These are phyloP conservation scores for Drosophila fungiperda DNA, from an alignment of 2,888 invertebrate genomes.

Conservation along the genomic window DNA sequence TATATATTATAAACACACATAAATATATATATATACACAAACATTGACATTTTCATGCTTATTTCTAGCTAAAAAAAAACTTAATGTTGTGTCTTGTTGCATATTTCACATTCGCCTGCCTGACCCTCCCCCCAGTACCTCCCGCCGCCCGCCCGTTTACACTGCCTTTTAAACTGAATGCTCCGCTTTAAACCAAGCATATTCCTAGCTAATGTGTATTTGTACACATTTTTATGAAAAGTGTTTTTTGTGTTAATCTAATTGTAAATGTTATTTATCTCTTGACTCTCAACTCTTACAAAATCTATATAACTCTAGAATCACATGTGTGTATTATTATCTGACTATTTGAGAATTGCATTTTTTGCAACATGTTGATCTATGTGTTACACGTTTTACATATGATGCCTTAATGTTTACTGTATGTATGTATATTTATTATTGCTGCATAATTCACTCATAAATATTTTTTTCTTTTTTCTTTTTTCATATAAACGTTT, in stretches of 20 bases:
- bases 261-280: slow-evolving; percentile 54
- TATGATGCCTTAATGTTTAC: slow-evolving; percentile 77
- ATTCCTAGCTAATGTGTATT: slow-evolving; percentile 52
- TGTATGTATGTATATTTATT: slow-evolving; percentile 81
- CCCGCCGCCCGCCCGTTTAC: slow-evolving; percentile 33
- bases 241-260: slow-evolving; percentile 58
- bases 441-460: slow-evolving; percentile 84
- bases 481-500: slow-evolving; percentile 83
- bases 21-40: slow-evolving; percentile 6
- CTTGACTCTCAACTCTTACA: slow-evolving; percentile 18
- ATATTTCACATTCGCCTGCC: slow-evolving; percentile 49
- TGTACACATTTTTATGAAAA: slow-evolving; percentile 37
- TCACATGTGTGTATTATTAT: slow-evolving; percentile 42
- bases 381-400: slow-evolving; percentile 54
- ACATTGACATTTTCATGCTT: slow-evolving; percentile 53
- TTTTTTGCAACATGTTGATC: slow-evolving; percentile 44
- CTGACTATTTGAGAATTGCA: slow-evolving; percentile 40
- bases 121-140: slow-evolving; percentile 22
- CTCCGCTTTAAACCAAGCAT: slow-evolving; percentile 38
- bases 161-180: slow-evolving; percentile 43
- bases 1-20: slow-evolving; percentile 2
- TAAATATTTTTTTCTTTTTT: slow-evolving; percentile 84
- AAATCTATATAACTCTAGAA: slow-evolving; percentile 24
- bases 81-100: slow-evolving; percentile 59
- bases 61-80: slow-evolving; percentile 35